Percentiles rank a stretch among this genome's conserved stretches.
Conservation (phyloP, 2,797 vertebrate genomes). For the Melanotaenia pygmaea region DNA sequence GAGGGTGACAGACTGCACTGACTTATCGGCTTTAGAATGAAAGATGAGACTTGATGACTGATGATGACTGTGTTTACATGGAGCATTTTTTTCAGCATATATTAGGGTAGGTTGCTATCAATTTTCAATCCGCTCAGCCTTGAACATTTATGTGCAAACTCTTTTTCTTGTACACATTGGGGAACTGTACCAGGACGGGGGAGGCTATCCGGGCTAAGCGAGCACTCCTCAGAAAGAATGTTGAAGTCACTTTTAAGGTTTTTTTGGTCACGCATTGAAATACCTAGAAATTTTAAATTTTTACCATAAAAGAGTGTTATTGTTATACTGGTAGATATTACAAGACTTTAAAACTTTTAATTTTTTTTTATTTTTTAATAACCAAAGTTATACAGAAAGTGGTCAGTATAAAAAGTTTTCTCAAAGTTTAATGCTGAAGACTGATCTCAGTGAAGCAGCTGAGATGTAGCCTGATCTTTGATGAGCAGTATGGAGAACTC, state of each 20-base stretch:
- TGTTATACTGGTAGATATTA: too few species aligned
- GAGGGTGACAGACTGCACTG: neutral
- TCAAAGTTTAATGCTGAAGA: too few species aligned
- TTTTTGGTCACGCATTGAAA: too few species aligned
- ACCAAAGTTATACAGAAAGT: too few species aligned
- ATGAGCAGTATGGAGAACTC: too few species aligned
- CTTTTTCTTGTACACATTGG: neutral
- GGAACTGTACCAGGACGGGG: neutral
- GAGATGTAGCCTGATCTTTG: too few species aligned
- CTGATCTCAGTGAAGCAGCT: too few species aligned
- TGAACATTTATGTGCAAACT: conserved; percentile 13
- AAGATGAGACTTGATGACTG: conserved; percentile 6
- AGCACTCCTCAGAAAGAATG: neutral
- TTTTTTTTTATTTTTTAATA: too few species aligned
- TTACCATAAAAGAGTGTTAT: too few species aligned
- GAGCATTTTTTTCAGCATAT: conserved; percentile 18
- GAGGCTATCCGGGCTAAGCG: neutral
- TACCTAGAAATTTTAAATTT: too few species aligned
- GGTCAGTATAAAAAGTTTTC: too few species aligned
- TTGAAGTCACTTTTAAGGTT: neutral
- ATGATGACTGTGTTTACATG: conserved; percentile 17
- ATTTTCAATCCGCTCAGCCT: neutral
- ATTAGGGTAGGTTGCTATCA: conserved; percentile 10
- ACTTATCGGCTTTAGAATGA: conserved; percentile 22
- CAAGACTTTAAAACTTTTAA: too few species aligned